Evolutionary conservation across 2,888 invertebrate species (phyloP).

Genomic region (Melanophora roralis): DNA sequence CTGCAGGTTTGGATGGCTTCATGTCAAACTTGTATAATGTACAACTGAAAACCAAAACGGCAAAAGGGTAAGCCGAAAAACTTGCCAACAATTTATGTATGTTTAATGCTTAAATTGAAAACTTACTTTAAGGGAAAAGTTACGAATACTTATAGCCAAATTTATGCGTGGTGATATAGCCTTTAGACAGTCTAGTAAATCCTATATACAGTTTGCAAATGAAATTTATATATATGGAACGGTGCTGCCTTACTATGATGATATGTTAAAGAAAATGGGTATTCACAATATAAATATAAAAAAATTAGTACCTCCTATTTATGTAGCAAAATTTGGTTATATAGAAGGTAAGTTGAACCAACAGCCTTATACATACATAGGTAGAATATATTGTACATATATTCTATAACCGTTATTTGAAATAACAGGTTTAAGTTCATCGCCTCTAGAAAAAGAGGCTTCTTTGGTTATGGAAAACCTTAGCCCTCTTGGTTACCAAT

Average conservation of each 20-base stretch:
- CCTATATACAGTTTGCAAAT: slow-evolving; percentile 73
- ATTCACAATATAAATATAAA: slow-evolving; percentile 48
- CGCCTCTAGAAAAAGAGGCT: slow-evolving; percentile 66
- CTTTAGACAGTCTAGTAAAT: slow-evolving; percentile 72
- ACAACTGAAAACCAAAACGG: slow-evolving; percentile 64
- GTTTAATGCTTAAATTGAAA: neutral
- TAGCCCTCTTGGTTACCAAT: slow-evolving; percentile 68
- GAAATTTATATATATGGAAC: slow-evolving; percentile 72
- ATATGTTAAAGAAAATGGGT: slow-evolving; percentile 65
- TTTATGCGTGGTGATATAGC: slow-evolving; percentile 74
- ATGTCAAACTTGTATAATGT: slow-evolving; percentile 74
- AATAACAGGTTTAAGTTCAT: slow-evolving; percentile 65
- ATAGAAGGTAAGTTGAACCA: slow-evolving; percentile 67
- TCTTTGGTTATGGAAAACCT: slow-evolving; percentile 73
- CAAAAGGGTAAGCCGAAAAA: slow-evolving; percentile 59
- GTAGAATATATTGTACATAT: neutral
- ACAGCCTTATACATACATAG: neutral
- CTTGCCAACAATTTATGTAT: neutral
- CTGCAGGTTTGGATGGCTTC: slow-evolving; percentile 74
- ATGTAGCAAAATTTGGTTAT: slow-evolving; percentile 70
- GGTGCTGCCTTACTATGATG: slow-evolving; percentile 71
- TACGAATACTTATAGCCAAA: slow-evolving; percentile 69
- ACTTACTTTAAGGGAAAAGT: slow-evolving; percentile 56
- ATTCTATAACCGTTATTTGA: neutral
- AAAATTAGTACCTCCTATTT: slow-evolving; percentile 69